phyloP scores from a whole-genome alignment of 1,140 invertebrate species.

The Anoplolepis gracilipes region DNA sequence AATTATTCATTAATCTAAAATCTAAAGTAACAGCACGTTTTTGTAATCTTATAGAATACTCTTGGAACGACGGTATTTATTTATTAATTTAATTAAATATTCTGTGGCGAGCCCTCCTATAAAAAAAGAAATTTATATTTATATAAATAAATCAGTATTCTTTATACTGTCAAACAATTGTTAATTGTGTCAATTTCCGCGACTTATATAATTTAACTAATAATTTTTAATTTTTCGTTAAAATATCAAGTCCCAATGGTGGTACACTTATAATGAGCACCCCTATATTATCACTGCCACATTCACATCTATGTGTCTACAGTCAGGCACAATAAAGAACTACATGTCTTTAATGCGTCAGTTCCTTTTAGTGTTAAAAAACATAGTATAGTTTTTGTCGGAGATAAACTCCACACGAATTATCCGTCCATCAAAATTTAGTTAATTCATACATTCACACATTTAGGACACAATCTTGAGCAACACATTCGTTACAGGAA shows the following conservation, averaged over 20 bases:
- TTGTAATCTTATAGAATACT: neutral
- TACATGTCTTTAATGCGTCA: slow-evolving; percentile 20
- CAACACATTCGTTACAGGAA: slow-evolving; percentile 38
- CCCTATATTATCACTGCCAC: slow-evolving; percentile 30
- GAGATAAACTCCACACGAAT: slow-evolving; percentile 20
- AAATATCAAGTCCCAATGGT: slow-evolving; percentile 42
- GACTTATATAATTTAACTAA: slow-evolving; percentile 1
- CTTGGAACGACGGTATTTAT: slow-evolving; percentile 16
- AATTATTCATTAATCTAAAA: slow-evolving; percentile 24
- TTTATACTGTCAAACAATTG: neutral
- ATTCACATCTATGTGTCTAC: slow-evolving; percentile 56
- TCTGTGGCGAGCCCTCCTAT: neutral
- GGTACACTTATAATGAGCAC: slow-evolving; percentile 54
- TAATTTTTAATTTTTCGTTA: neutral
- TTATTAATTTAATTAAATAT: slow-evolving; percentile 21
- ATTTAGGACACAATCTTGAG: slow-evolving; percentile 61
- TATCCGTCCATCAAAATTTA: slow-evolving; percentile 20
- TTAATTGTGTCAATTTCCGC: neutral
- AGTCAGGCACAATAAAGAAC: slow-evolving; percentile 51
- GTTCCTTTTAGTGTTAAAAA: slow-evolving; percentile 23
- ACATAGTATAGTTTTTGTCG: slow-evolving; percentile 4
- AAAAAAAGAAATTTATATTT: slow-evolving; percentile 8
- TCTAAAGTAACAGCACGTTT: neutral
- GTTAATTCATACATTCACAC: slow-evolving; percentile 63
- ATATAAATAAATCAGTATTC: slow-evolving; percentile 3